Conservation (phyloP, 2,797 vertebrate genomes). For the Cirrhinus mrigala region DNA sequence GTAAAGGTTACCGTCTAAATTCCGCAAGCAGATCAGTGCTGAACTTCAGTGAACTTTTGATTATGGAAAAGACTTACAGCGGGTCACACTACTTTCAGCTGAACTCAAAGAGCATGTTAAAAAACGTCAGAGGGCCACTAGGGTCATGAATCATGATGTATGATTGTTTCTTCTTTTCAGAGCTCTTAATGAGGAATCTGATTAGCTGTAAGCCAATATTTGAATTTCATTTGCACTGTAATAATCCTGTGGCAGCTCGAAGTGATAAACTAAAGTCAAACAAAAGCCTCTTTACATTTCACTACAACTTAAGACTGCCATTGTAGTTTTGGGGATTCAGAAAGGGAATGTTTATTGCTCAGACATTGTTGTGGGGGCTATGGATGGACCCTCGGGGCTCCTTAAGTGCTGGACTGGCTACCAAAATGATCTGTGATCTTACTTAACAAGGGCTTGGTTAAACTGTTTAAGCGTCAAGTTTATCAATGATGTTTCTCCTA, state of each 20-base stretch:
- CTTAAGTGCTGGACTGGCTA: background rate
- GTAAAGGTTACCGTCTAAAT: constrained; percentile 62
- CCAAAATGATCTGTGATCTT: background rate
- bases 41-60: constrained; percentile 62
- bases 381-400: background rate
- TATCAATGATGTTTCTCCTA: background rate
- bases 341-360: background rate
- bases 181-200: constrained; percentile 63
- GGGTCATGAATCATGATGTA: constrained; percentile 4
- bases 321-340: constrained; percentile 35
- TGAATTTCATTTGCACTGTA: constrained; percentile 59
- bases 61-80: constrained; percentile 13
- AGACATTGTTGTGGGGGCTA: background rate
- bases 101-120: background rate
- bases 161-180: constrained; percentile 50
- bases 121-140: background rate
- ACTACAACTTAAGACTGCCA: constrained; percentile 45
- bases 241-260: constrained; percentile 46
- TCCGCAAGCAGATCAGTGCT: constrained; percentile 64
- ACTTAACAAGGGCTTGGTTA: background rate
- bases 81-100: constrained; percentile 39
- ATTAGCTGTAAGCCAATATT: constrained; percentile 62
- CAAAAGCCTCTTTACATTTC: constrained; percentile 58
- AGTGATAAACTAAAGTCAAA: constrained; percentile 61
- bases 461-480: background rate